A percentile compares a stretch with the other conserved stretches of the same genome.
Conservation (phyloP, 2,113 vertebrate species). For the Benitochromis conjunctus region DNA sequence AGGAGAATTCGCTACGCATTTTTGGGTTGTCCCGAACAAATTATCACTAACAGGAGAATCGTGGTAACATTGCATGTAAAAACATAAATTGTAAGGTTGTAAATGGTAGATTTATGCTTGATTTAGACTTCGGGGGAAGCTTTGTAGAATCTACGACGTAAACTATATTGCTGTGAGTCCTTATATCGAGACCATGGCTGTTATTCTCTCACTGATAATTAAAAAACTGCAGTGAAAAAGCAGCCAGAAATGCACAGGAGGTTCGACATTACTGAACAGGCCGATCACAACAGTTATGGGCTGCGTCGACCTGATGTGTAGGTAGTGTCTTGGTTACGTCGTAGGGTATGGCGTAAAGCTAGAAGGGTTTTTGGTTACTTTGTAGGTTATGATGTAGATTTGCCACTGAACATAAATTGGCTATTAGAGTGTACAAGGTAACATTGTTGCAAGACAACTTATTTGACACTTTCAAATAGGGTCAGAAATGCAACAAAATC, state of each 20-base stretch:
- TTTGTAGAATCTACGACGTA: not conserved
- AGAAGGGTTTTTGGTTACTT: not conserved
- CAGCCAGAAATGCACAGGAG: not conserved
- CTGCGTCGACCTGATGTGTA: not conserved
- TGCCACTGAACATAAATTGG: not conserved
- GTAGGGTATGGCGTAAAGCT: not conserved
- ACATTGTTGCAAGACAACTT: not conserved
- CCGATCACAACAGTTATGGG: not conserved
- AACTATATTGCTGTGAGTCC: not conserved
- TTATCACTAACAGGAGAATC: not conserved
- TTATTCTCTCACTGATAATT: not conserved
- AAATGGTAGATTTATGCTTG: not conserved
- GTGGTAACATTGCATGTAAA: not conserved
- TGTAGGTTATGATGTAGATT: not conserved
- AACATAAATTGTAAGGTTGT: not conserved
- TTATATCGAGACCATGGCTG: not conserved
- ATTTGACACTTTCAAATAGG: not conserved
- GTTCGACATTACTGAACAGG: not conserved
- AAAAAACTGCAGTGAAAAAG: not conserved
- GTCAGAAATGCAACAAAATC: not conserved
- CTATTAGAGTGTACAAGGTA: not conserved
- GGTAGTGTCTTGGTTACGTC: not conserved
- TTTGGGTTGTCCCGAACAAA: not conserved
- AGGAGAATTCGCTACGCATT: not conserved
- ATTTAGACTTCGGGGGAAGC: not conserved